Percentiles rank a stretch among this genome's conserved stretches.
Conservation (phyloP, 1,140 invertebrate genomes). For the Oncopodura yosiiana region DNA sequence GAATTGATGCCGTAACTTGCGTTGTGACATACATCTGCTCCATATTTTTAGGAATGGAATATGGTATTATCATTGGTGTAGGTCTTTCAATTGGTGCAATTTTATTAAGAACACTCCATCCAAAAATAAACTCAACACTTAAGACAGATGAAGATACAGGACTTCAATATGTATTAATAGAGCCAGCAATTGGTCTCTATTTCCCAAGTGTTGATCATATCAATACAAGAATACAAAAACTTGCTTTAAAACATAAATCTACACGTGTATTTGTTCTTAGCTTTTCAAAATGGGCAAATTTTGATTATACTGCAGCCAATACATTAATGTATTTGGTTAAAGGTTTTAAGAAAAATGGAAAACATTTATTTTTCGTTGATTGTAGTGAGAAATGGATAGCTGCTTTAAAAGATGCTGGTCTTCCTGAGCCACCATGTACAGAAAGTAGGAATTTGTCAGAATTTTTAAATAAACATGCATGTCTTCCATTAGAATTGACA, state of each 20-base stretch:
- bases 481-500: no score
- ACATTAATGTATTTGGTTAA: conserved; percentile 20
- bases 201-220: conserved; percentile 83
- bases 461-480: no score
- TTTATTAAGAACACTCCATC: conserved; percentile 44
- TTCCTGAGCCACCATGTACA: conserved; percentile 9
- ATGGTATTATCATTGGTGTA: conserved; percentile 80
- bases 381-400: conserved; percentile 13
- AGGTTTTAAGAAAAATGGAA: conserved; percentile 27
- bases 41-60: conserved; percentile 71
- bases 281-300: conserved; percentile 27
- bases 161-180: conserved; percentile 63
- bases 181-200: conserved; percentile 66
- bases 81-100: conserved; percentile 70
- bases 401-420: conserved; percentile 15
- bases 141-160: conserved; percentile 42
- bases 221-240: conserved; percentile 51
- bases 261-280: conserved; percentile 8
- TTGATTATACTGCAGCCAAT: conserved; percentile 33
- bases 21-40: conserved; percentile 72
- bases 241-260: conserved; percentile 23
- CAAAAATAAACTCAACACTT: conserved; percentile 8
- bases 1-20: conserved; percentile 63
- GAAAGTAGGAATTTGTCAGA: no score
- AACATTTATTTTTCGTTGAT: conserved; percentile 20